Base-by-base conservation (phyloP, 1,140 invertebrate species). In the Rhopalosiphum maidis region DNA sequence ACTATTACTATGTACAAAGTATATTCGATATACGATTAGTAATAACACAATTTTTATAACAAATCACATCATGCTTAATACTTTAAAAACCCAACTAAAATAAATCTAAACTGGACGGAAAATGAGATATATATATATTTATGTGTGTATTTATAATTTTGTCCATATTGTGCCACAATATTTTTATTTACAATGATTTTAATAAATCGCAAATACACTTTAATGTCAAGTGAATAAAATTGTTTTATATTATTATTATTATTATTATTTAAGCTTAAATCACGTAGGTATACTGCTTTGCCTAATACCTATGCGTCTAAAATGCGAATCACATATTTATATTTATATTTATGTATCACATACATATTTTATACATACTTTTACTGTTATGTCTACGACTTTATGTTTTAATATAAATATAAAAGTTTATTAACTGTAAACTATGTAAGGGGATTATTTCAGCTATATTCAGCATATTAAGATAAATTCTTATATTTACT, bases 351-450 rank as follows among this genome's bases (percentile, higher is more conserved):
- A 37, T 37, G 37, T 37, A 15, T 35, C 15, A n/a, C 15, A 77
- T n/a, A 18, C 30, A 77, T n/a, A 7, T 54, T 54, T n/a, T 77
- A 77, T 77, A 68, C 15, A n/a, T 0, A 41, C 41, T 41, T 41
- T 11, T 68, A 68, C 30, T n/a, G 30, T 68, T 68, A 68, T 60
- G 55, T 11, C 60, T n/a, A 68, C 25, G 4, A 68, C 30, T 68
- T 77, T n/a, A 77, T 77, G 15, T n/a, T 77, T n/a, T 77, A n/a
- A 77, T 35, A 77, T 77, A 77, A n/a, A n/a, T 77, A 77, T n/a
- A 77, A n/a, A 77, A 77, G 60, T 77, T 68, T 68, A n/a, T 4
- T n/a, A n/a, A 68, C 60, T 68, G 60, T 77, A 77, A 77, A 77
- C n/a, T 35, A n/a, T 30, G 60, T 77, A 77, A 77, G n/a, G 18